phyloP scores from a whole-genome alignment of 2,888 invertebrate species.

The Suillia variegata region DNA sequence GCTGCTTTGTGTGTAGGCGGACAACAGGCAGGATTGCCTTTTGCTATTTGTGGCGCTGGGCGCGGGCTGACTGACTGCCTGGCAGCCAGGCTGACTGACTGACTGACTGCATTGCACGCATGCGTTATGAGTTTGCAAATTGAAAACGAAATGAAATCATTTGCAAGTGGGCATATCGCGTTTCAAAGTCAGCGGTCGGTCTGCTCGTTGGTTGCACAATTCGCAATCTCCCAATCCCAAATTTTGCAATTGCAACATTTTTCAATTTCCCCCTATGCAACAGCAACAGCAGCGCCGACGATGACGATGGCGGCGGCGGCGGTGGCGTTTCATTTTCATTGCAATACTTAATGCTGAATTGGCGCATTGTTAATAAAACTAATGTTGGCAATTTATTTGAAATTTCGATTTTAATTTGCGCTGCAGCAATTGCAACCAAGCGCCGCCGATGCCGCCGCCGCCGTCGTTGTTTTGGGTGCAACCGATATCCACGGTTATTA shows the following conservation, averaged over 20 bases:
- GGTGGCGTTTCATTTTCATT: background rate
- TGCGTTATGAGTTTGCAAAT: constrained; percentile 3
- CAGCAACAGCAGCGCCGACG: too few species aligned
- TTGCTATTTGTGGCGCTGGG: too few species aligned
- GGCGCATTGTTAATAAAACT: background rate
- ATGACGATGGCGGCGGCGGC: too few species aligned
- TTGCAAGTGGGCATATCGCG: constrained; percentile 3
- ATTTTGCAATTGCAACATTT: background rate
- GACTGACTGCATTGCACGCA: background rate
- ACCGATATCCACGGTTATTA: background rate
- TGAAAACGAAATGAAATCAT: background rate
- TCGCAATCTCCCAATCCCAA: too few species aligned
- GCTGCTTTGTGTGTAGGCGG: too few species aligned
- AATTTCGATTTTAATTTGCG: background rate
- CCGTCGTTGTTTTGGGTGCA: background rate
- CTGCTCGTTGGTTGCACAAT: background rate
- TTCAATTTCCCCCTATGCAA: background rate
- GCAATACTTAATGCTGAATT: background rate
- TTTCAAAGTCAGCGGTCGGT: background rate
- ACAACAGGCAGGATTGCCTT: too few species aligned
- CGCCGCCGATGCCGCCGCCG: background rate
- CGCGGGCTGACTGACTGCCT: background rate
- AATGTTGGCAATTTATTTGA: constrained; percentile 3
- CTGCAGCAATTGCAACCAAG: too few species aligned
- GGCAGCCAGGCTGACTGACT: background rate